phyloP scores from a whole-genome alignment of 2,888 invertebrate genomes.

The Siphonodentalium dalli region DNA sequence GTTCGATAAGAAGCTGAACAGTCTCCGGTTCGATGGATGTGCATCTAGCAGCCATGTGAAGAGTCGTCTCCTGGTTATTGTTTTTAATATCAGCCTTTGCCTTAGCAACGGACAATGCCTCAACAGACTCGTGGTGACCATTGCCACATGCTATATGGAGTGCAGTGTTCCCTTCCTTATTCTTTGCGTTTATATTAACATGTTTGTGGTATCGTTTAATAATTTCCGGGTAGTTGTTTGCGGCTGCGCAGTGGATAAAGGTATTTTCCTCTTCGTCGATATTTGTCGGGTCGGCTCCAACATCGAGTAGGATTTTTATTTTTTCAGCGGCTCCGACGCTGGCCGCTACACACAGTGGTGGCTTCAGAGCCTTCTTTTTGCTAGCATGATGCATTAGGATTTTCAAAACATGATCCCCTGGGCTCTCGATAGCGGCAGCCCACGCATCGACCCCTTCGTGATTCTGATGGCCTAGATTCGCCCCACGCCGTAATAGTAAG shows the following conservation, averaged over 20 bases:
- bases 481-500: conserved; percentile 42
- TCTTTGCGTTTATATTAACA: conserved; percentile 41
- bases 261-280: conserved; percentile 53
- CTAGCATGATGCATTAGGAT: no score
- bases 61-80: conserved; percentile 46
- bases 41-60: conserved; percentile 53
- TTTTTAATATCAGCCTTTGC: conserved; percentile 55
- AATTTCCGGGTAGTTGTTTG: conserved; percentile 41
- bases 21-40: conserved; percentile 37
- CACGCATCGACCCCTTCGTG: conserved; percentile 54
- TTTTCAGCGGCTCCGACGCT: conserved; percentile 43
- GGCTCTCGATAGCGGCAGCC: conserved; percentile 50
- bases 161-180: conserved; percentile 55
- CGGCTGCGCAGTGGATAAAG: conserved; percentile 57
- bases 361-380: no score
- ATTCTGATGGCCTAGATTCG: conserved; percentile 46
- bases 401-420: conserved; percentile 40
- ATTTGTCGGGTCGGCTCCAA: conserved; percentile 40
- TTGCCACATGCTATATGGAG: conserved; percentile 57
- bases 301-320: conserved; percentile 42
- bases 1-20: conserved; percentile 46
- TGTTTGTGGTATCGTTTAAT: conserved; percentile 38
- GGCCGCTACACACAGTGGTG: conserved; percentile 37
- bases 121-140: conserved; percentile 47
- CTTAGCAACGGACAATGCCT: conserved; percentile 42